Base-by-base conservation (phyloP, 2,113 vertebrate species). In the Nematolebias whitei region DNA sequence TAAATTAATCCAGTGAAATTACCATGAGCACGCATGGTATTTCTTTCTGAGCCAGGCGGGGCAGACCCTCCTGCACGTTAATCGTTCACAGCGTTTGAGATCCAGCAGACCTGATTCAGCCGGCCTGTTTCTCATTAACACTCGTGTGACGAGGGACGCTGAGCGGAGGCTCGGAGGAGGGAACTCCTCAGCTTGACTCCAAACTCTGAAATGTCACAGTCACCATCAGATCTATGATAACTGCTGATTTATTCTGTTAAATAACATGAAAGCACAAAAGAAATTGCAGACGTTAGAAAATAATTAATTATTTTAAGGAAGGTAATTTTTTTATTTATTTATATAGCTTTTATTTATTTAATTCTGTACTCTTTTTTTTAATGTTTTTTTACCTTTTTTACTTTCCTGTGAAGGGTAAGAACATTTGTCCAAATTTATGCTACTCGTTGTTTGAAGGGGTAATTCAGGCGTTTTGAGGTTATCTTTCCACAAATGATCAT, bases 1-100 rank as follows among this genome's bases (percentile, higher is more conserved):
- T 87, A 84, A 85, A 83, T 83, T 54, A 87, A 87, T 88, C 85
- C 77, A 11, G 45, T 69, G 64, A 89, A 84, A 85, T 84, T 55
- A 87, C 75, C 68, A 79, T 77, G 68, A 86, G 86, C 60, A 83
- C 79, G 82, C 76, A 10, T 10, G 78, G 23, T 29, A 71, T 78
- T 86, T 48, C 74, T 80, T 74, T 78, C 68, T 76, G 32, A 52
- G 39, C 66, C 72, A 74, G 79, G 80, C 69, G 72, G 74, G 70
- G 67, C 60, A 83, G 56, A 76, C 64, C 50, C 72, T 83, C 68
- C 45, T 82, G 81, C 76, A 79, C 69, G 54, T 82, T 90, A 89
- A 91, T 84, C 85, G 80, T 90, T 90, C 76, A 78, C 87, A 89
- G 83, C 72, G 88, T 86, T 89, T 79, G 67, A 79, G 87, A 90